Evolutionary conservation across 1,140 invertebrate genomes (phyloP).

Genomic region (Stegodyphus mimosarum): DNA sequence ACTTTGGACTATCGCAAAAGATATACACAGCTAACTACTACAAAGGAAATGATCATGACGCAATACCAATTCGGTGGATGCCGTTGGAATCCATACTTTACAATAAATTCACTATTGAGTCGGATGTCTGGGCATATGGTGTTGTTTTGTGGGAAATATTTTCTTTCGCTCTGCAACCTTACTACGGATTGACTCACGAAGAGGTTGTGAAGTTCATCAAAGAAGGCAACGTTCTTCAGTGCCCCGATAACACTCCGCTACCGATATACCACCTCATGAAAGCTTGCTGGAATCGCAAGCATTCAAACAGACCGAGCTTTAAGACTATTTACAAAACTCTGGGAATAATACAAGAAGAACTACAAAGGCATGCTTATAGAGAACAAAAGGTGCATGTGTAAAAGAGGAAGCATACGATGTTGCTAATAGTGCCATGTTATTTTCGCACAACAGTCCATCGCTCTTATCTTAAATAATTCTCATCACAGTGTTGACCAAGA

Average conservation of each 20-base stretch:
- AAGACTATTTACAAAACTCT: constrained; percentile 62
- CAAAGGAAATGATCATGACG: constrained; percentile 80
- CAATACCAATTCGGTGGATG: constrained; percentile 95
- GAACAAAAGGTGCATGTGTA: constrained; percentile 51
- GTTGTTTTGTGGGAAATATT: constrained; percentile 95
- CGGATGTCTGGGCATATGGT: constrained; percentile 95
- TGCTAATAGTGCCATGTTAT: constrained; percentile 15
- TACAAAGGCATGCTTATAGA: constrained; percentile 47
- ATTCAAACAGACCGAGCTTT: constrained; percentile 82
- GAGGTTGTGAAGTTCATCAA: constrained; percentile 94
- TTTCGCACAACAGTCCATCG: constrained; percentile 31
- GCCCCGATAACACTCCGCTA: constrained; percentile 89
- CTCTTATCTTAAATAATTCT: not conserved
- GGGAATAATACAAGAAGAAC: constrained; percentile 62
- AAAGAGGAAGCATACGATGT: not conserved
- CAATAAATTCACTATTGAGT: constrained; percentile 92
- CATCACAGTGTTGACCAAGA: not conserved
- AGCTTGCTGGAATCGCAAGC: constrained; percentile 90
- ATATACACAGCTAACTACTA: constrained; percentile 78
- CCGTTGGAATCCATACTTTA: constrained; percentile 92
- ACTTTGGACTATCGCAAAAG: constrained; percentile 93
- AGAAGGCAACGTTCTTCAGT: constrained; percentile 86
- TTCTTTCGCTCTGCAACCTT: constrained; percentile 88
- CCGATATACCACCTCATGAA: constrained; percentile 92
- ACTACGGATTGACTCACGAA: constrained; percentile 94